Conservation (phyloP, 2,797 vertebrate species). For the Naso thynnoides region DNA sequence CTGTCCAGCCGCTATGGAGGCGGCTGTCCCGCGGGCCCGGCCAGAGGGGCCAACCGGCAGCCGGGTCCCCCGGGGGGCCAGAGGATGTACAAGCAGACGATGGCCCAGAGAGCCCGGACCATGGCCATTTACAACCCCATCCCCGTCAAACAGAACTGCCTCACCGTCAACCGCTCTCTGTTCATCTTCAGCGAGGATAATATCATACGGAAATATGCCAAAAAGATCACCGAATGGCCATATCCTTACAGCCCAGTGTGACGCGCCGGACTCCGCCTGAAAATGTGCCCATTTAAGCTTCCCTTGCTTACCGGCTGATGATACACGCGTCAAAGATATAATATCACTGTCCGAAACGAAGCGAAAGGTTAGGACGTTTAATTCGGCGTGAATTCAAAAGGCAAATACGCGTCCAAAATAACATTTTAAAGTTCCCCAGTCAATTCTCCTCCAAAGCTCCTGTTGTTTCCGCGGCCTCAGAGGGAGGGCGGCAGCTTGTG, state of each 20-base stretch:
- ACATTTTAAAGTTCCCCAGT: constrained; percentile 25
- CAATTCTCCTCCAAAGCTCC: constrained; percentile 4
- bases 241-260: constrained; percentile 87
- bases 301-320: background rate
- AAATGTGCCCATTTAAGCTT: constrained; percentile 15
- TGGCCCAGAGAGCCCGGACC: constrained; percentile 96
- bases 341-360: too few relatives aligned
- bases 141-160: constrained; percentile 96
- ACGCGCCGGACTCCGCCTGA: background rate
- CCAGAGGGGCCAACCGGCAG: constrained; percentile 85
- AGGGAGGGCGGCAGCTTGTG: background rate
- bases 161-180: constrained; percentile 97
- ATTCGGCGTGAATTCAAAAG: background rate
- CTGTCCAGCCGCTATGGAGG: constrained; percentile 91
- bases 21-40: constrained; percentile 85
- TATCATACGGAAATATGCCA: constrained; percentile 97
- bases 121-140: constrained; percentile 99
- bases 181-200: constrained; percentile 99
- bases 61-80: constrained; percentile 87
- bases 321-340: background rate
- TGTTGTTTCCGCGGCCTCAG: constrained; percentile 19
- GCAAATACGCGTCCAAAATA: background rate
- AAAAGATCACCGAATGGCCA: constrained; percentile 99
- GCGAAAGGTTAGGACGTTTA: fast-evolving
- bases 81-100: constrained; percentile 94